phyloP scores from a whole-genome alignment of 2,113 vertebrate species.

The Choloepus hoffmanni region DNA sequence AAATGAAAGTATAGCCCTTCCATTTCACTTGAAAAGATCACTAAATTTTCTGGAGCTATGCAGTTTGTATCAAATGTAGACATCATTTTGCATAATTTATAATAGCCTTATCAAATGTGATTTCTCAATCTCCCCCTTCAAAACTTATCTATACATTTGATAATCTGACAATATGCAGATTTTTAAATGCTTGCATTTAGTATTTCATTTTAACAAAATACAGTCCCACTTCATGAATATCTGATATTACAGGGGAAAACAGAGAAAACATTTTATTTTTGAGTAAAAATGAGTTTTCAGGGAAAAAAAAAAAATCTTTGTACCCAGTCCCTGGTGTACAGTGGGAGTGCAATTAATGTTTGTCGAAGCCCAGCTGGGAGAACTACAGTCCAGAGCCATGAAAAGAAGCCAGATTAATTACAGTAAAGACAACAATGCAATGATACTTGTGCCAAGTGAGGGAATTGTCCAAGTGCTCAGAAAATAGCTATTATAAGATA shows the following conservation, averaged over 20 bases:
- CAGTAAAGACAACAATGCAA: neutral
- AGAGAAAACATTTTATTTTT: neutral
- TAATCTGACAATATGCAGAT: neutral
- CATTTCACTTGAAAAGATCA: slow-evolving; percentile 14
- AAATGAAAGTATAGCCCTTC: neutral
- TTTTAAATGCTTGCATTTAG: slow-evolving; percentile 39
- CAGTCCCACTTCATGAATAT: neutral
- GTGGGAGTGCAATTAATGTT: neutral
- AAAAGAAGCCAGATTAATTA: neutral
- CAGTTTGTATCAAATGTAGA: slow-evolving; percentile 20
- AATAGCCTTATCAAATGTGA: neutral
- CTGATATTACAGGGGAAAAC: neutral
- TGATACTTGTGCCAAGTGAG: neutral
- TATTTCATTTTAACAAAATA: slow-evolving; percentile 15
- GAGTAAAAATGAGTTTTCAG: slow-evolving; percentile 52
- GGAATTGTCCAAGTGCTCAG: neutral
- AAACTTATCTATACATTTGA: neutral
- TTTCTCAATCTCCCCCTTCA: neutral
- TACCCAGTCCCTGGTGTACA: neutral
- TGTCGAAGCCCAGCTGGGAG: neutral
- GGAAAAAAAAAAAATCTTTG: neutral
- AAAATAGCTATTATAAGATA: neutral
- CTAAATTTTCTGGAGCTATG: neutral
- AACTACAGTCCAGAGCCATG: neutral
- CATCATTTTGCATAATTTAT: neutral